Conservation (phyloP, 2,888 invertebrate genomes). For the Microctonus aethiopoides region DNA sequence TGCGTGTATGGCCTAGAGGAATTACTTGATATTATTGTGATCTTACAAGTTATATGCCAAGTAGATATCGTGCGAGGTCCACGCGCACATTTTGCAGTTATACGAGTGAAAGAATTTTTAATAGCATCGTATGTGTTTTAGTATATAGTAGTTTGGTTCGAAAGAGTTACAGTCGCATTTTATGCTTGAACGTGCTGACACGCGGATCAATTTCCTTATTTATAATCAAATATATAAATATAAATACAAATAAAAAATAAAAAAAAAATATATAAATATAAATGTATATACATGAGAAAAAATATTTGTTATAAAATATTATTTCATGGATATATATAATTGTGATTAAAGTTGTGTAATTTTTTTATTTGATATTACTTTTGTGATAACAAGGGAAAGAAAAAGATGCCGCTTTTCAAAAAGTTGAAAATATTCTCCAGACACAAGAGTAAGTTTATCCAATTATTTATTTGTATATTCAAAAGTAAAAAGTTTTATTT, state of each 20-base stretch:
- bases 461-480: background rate
- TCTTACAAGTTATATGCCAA: background rate
- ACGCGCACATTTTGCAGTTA: conserved; percentile 10
- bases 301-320: too few species aligned
- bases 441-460: conserved; percentile 59
- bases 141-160: conserved; percentile 18
- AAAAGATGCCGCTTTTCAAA: conserved; percentile 60
- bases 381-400: conserved; percentile 1
- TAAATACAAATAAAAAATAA: too few species aligned
- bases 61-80: conserved; percentile 4
- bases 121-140: background rate
- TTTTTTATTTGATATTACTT: background rate
- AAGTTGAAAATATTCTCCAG: conserved; percentile 58
- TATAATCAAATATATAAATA: background rate
- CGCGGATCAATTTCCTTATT: conserved; percentile 23
- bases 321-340: too few species aligned
- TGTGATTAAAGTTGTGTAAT: too few species aligned
- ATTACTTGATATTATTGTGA: background rate
- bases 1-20: conserved; percentile 2
- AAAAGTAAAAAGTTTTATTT: background rate
- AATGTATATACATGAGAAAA: too few species aligned
- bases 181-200: conserved; percentile 36
- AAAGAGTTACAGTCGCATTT: conserved; percentile 36
- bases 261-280: too few species aligned
- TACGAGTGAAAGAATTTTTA: conserved; percentile 29